Evolutionary conservation across 2,113 vertebrate genomes (phyloP), one percentile per base, ranked within the genome.

Genomic region (Pantherophis guttatus): DNA sequence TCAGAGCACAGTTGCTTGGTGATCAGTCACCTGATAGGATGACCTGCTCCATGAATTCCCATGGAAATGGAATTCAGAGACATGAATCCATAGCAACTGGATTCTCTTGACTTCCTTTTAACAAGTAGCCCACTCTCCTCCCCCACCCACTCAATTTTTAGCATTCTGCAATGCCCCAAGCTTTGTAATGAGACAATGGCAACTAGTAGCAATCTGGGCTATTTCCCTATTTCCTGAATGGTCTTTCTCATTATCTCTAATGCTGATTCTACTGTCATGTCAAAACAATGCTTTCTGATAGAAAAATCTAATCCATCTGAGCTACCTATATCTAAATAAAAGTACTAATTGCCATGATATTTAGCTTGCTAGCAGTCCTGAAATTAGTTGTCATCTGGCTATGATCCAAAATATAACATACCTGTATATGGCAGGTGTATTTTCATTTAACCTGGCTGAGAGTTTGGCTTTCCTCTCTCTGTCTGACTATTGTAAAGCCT

Each of bases 51-150:
- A 93, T 94, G 93, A 97, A 97, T 97, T 97, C 97, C 97, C 97
- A 96, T 95, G 95, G 97, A 96, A 97, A 97, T 97, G 57, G 23
- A 93, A 90, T 86, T 93, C 92, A 93, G 57, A 87, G 95, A 94
- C 89, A 96, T 95, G 92, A 97, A 97, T 97, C 97, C 97, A 97
- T 97, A 97, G 97, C 96, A 97, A 97, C 97, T 96, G 95, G 92
- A 95, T 95, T 96, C 87, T 94, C 62, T 93, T 91, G 89, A 90
- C 96, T 97, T 96, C 88, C 86, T 39, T 95, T 95, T 93, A 94
- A 96, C 95, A 97, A 96, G 93, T 86, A 94, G 33, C 58, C 94
- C 94, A 65, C 52, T 54, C 65, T 10, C 5, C 2, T 3, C 21
- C 52, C 50, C 0, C n/a, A 3, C 11, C n/a, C 29, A 0, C 21